Base-by-base conservation (phyloP, 2,797 vertebrate species). In the Smutsia gigantea region DNA sequence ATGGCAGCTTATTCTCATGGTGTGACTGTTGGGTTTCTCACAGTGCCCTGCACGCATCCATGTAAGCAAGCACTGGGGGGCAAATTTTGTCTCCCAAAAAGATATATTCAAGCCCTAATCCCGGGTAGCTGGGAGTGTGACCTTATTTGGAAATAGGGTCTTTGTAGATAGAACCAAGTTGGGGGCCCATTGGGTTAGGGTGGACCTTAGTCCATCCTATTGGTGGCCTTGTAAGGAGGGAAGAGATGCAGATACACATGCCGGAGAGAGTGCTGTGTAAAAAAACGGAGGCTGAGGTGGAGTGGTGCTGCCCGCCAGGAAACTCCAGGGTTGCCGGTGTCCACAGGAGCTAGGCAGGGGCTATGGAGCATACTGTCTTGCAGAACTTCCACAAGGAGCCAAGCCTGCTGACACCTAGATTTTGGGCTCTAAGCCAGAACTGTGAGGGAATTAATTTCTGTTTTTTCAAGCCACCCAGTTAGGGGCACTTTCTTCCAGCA, bases 71-170 rank as follows among this genome's bases (percentile, higher is more conserved):
- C 17, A 0, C 64, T 8, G 1, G 27, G 31, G 37, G 34, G 25
- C 88, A 49, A 85, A 25, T 34, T 21, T 19, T 49, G 39, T 42
- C 61, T 37, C 83, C 66, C 31, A 23, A 15, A 55, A 85, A 77
- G n/a, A 42, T 34, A 10, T 4, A 68, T 82, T 55, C 59, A 29
- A 25, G 4, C 46, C 74, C 63, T 49, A 18, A 25, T 57, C 18
- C 63, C 39, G n/a, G 34, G 17, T 31, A 18, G 46, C 4, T 14
- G 25, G 31, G 81, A 74, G 12, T 27, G 31, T 29, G 55, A 39
- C 66, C 5, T 42, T 87, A 63, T 81, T 85, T 31, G 64, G 86
- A 82, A 88, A 15, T 29, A 63, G 69, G 71, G 49, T 82, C 85
- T 89, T 81, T 59, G 59, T 37, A 71, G 81, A 75, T 53, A 23